Percentiles rank a stretch among this genome's conserved stretches.
These are phyloP conservation scores for Lithophane ornitopus DNA, from an alignment of 2,888 invertebrate species.

Conservation along the genomic window DNA sequence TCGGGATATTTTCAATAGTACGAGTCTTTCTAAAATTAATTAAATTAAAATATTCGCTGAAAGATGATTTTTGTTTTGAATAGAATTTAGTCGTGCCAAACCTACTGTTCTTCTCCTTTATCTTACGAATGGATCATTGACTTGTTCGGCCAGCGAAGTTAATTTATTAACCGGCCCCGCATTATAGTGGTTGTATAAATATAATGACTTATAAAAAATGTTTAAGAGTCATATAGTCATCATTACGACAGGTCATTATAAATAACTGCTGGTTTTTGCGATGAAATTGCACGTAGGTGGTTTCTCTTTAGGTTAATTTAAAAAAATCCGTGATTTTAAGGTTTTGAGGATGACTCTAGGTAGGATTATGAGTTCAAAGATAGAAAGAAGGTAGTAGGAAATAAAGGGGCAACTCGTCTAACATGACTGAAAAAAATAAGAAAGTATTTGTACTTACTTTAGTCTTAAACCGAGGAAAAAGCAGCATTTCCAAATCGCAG, in stretches of 20 bases:
- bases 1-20: neutral
- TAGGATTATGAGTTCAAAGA: neutral
- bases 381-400: too few species aligned
- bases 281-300: conserved; percentile 7
- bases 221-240: conserved; percentile 49
- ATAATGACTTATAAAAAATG: conserved; percentile 64
- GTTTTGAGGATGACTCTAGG: neutral
- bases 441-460: neutral
- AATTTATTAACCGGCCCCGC: conserved; percentile 62
- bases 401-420: neutral
- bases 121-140: conserved; percentile 60
- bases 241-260: conserved; percentile 54
- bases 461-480: neutral
- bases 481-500: neutral
- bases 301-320: conserved; percentile 17
- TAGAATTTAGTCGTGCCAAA: neutral
- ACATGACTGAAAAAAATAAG: neutral
- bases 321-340: neutral
- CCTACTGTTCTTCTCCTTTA: conserved; percentile 36
- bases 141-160: conserved; percentile 57
- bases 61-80: neutral
- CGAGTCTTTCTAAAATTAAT: neutral
- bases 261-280: conserved; percentile 51
- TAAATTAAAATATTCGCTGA: neutral
- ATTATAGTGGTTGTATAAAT: conserved; percentile 60